Conservation (phyloP, 2,888 invertebrate species). For the Xestoiulus laeticollis region DNA sequence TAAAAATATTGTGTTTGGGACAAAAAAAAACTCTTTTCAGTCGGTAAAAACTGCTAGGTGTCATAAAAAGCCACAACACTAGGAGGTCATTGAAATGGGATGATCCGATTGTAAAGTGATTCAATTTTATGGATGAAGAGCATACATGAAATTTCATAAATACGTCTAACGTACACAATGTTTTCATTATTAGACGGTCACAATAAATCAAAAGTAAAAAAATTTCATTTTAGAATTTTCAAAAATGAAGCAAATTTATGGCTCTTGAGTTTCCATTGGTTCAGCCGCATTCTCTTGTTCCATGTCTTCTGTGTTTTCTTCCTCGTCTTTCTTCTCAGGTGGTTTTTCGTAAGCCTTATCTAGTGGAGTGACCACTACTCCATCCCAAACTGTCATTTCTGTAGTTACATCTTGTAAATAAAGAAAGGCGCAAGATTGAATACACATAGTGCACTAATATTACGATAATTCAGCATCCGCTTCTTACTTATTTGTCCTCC, state of each 20-base stretch:
- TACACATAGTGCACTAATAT: background rate
- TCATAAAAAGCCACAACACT: too few species aligned
- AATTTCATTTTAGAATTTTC: background rate
- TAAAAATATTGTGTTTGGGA: too few species aligned
- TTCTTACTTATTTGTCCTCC: conserved; percentile 64
- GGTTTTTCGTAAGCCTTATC: conserved; percentile 90
- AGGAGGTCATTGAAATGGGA: too few species aligned
- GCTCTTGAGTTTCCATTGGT: conserved; percentile 55
- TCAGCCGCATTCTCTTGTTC: conserved; percentile 66
- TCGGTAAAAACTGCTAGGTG: too few species aligned
- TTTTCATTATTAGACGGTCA: too few species aligned
- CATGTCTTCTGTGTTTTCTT: conserved; percentile 66
- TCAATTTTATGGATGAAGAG: too few species aligned
- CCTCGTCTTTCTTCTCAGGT: conserved; percentile 74
- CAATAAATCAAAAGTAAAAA: background rate
- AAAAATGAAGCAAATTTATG: background rate
- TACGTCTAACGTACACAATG: too few species aligned
- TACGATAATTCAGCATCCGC: background rate
- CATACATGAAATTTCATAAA: too few species aligned
- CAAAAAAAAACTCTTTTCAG: too few species aligned
- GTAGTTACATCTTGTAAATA: conserved; percentile 71
- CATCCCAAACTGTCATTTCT: conserved; percentile 97
- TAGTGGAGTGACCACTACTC: conserved; percentile 94
- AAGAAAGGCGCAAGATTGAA: conserved; percentile 46
- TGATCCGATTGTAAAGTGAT: too few species aligned